phyloP scores from a whole-genome alignment of 2,888 invertebrate genomes.

The Meloe dianella region DNA sequence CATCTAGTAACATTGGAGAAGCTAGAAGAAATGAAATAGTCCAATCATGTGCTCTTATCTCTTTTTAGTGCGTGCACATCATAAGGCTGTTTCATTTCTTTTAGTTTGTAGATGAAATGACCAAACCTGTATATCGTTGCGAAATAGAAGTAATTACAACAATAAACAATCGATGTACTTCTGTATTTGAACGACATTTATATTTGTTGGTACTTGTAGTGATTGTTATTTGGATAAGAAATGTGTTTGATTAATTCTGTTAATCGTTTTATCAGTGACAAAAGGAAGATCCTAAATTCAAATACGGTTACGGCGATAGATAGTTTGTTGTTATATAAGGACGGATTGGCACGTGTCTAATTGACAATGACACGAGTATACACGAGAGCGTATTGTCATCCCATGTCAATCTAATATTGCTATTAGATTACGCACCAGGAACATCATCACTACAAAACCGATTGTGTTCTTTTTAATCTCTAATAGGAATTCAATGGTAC shows the following conservation, averaged over 20 bases:
- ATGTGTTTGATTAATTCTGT: not conserved
- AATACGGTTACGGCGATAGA: constrained; percentile 35
- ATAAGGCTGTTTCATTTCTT: too few species aligned
- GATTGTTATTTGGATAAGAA: too few species aligned
- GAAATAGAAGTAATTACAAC: not conserved
- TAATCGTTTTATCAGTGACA: not conserved
- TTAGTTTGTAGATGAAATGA: too few species aligned
- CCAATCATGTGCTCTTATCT: too few species aligned
- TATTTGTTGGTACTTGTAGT: too few species aligned
- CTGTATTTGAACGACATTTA: too few species aligned
- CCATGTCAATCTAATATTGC: constrained; percentile 52
- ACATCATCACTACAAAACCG: constrained; percentile 42
- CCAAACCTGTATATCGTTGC: too few species aligned
- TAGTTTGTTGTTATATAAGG: constrained; percentile 22
- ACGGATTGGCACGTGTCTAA: constrained; percentile 45
- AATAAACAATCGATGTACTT: too few species aligned
- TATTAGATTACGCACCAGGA: constrained; percentile 52
- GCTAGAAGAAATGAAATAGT: too few species aligned
- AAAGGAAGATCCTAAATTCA: not conserved
- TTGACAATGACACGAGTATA: constrained; percentile 49
- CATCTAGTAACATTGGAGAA: too few species aligned
- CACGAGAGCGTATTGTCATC: constrained; percentile 47
- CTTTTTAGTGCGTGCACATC: too few species aligned
- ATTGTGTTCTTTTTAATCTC: constrained; percentile 32
- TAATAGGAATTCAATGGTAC: constrained; percentile 20